Conservation (phyloP, 2,888 invertebrate species). For the Cheilosia pagana region DNA sequence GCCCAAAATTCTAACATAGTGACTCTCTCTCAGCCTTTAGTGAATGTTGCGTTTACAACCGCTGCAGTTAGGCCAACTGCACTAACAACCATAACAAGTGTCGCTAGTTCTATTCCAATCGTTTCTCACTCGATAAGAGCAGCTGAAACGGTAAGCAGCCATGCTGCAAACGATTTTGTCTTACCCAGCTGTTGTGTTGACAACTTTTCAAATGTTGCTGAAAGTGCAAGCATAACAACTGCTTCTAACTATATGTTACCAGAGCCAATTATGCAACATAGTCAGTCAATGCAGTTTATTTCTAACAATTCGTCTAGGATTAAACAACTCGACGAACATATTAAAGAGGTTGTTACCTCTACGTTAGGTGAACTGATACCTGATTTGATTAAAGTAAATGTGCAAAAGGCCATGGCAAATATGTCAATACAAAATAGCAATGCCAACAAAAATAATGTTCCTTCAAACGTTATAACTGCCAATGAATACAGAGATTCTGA, state of each 20-base stretch:
- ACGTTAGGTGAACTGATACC: background rate
- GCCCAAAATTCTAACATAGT: background rate
- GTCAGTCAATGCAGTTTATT: background rate
- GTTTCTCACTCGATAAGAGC: background rate
- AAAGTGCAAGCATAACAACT: background rate
- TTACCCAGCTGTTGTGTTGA: conserved; percentile 1
- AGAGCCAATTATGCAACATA: background rate
- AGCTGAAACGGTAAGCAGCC: background rate
- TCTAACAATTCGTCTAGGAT: background rate
- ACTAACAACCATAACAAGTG: background rate
- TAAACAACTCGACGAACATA: conserved; percentile 9
- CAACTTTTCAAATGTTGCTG: background rate
- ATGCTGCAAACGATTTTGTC: background rate
- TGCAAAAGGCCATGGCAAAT: background rate
- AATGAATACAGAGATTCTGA: background rate
- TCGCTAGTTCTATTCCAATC: background rate
- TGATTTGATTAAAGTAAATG: background rate
- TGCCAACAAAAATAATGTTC: background rate
- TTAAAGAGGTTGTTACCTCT: background rate
- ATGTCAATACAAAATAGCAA: background rate
- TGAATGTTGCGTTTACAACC: background rate
- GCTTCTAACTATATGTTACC: background rate
- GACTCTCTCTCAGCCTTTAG: background rate
- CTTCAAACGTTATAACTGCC: background rate
- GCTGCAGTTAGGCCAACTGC: background rate